Percentiles rank a stretch among this genome's conserved stretches.
Conservation (phyloP, 2,797 vertebrate genomes). For the Trematomus bernacchii region DNA sequence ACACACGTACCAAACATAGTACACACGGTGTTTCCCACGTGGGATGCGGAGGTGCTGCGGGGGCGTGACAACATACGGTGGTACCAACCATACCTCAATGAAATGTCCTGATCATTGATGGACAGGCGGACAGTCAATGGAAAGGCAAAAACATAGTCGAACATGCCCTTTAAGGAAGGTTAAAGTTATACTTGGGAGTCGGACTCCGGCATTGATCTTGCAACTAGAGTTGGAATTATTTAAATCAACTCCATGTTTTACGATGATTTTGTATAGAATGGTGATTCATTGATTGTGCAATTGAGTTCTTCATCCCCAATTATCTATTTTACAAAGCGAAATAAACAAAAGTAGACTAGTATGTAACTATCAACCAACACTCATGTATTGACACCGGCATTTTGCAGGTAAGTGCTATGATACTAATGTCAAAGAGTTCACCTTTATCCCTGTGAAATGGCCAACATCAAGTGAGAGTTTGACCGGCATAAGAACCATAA, state of each 20-base stretch:
- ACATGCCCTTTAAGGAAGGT: not conserved
- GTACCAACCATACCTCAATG: slow-evolving; percentile 37
- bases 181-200: slow-evolving; percentile 3
- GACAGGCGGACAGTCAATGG: slow-evolving; percentile 9
- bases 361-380: not conserved
- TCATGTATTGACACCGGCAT: slow-evolving; percentile 3
- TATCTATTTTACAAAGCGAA: not conserved
- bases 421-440: slow-evolving; percentile 18
- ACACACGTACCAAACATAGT: slow-evolving; percentile 36
- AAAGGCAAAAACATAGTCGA: not conserved
- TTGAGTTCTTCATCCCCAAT: slow-evolving; percentile 2
- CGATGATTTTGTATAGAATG: not conserved
- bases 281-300: not conserved
- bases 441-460: slow-evolving; percentile 14
- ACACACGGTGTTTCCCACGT: slow-evolving; percentile 42
- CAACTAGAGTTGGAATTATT: not conserved
- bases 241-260: not conserved
- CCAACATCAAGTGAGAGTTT: slow-evolving; percentile 10
- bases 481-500: slow-evolving; percentile 30
- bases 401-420: slow-evolving; percentile 5
- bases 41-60: slow-evolving; percentile 48
- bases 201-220: not conserved
- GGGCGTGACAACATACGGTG: slow-evolving; percentile 43
- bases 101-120: slow-evolving; percentile 31
- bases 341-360: slow-evolving; percentile 1